Percentiles rank a stretch among this genome's conserved stretches.
These are phyloP conservation scores for Harpalus rubripes DNA, from an alignment of 2,888 invertebrate genomes.

Conservation along the genomic window DNA sequence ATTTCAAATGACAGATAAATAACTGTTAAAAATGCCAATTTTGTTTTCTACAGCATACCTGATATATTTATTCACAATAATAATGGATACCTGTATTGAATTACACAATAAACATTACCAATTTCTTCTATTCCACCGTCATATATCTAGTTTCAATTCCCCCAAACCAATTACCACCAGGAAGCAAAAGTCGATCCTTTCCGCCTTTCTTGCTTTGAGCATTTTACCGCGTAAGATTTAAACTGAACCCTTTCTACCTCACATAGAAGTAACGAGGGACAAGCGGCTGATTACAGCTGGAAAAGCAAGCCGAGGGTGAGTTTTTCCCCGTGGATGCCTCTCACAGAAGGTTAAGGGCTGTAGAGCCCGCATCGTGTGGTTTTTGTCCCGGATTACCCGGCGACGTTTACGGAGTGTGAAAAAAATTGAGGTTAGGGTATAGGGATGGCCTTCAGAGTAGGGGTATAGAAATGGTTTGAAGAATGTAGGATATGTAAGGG, in stretches of 20 bases:
- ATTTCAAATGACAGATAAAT: too few species aligned
- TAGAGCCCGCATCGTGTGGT: slow-evolving; percentile 21
- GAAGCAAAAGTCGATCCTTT: slow-evolving; percentile 10
- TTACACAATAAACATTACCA: neutral
- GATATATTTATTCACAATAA: too few species aligned
- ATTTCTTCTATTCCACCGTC: neutral
- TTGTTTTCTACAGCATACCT: too few species aligned
- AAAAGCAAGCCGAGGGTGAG: neutral
- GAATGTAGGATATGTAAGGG: neutral
- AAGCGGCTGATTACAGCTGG: slow-evolving; percentile 12
- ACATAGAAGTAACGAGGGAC: slow-evolving; percentile 14
- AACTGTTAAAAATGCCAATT: too few species aligned
- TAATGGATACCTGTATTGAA: neutral
- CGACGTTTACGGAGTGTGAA: slow-evolving; percentile 19
- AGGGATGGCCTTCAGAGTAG: neutral
- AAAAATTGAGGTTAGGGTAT: neutral
- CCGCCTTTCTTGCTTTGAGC: slow-evolving; percentile 21
- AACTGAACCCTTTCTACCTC: slow-evolving; percentile 9
- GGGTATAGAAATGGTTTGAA: neutral
- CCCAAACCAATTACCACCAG: slow-evolving; percentile 18
- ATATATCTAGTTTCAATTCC: slow-evolving; percentile 12
- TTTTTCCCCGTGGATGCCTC: slow-evolving; percentile 9
- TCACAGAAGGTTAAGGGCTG: neutral
- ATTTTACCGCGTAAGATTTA: slow-evolving; percentile 9
- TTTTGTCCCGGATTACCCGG: slow-evolving; percentile 16